Evolutionary conservation across 2,113 vertebrate genomes (phyloP), one percentile per base, ranked within the genome.

Genomic region (Pyxicephalus adspersus): DNA sequence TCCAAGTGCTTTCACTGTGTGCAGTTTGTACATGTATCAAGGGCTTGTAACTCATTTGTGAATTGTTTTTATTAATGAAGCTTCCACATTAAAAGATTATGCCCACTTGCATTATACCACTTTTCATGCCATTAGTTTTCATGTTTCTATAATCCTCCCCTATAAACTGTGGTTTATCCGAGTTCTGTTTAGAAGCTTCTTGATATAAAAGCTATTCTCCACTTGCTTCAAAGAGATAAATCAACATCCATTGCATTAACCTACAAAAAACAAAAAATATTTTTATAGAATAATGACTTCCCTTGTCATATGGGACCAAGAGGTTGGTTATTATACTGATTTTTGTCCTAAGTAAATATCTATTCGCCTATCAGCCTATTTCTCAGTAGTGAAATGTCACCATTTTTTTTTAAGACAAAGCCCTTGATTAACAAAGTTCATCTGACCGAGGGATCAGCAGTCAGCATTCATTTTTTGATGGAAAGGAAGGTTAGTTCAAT

Each of bases 381-480:
- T 81, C 29, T 81, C 68, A 81, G 55, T 61, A 81, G n/a, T n/a
- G 68, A 64, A 31, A 55, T 73, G 58, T 61, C 60, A 72, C 68
- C 3, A 45, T 38, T 70, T 60, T 54, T 18, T 54, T 73, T 54
- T 52, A 81, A 72, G 28, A 18, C 52, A 64, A 57, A 34, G 50
- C 34, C 19, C n/a, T 28, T 52, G 80, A 75, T 81, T 82, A 65
- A 54, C 20, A 64, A 80, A 80, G 67, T 80, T 61, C 45, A 63
- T 80, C 25, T 60, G 38, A 45, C 38, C 38, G 15, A 60, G 77
- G 28, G 31, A 63, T 72, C 58, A 66, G 17, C 64, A 79, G 55
- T 72, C 26, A 54, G 72, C 22, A 75, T 75, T 75, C n/a, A 8
- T 71, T 26, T 45, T 76, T 64, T 64, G 64, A 82, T 65, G 50